These are phyloP conservation scores for Drosophila leonis DNA, from an alignment of 2,888 invertebrate genomes.

Conservation along the genomic window DNA sequence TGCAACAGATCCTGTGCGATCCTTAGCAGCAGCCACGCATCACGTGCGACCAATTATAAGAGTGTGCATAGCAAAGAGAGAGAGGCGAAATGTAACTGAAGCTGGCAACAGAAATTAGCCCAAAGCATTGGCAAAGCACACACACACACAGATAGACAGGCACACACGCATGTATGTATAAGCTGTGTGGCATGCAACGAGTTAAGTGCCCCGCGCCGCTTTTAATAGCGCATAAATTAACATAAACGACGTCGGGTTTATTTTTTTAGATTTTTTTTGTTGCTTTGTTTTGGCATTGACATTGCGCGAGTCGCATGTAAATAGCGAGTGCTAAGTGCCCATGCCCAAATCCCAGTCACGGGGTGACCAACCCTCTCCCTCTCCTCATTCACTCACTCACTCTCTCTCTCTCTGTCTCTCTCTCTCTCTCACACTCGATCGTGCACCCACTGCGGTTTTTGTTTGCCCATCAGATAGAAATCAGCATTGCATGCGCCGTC, in stretches of 20 bases:
- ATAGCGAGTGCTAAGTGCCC: constrained; percentile 63
- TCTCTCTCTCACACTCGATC: not conserved
- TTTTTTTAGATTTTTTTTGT: constrained; percentile 6
- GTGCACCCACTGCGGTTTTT: constrained; percentile 76
- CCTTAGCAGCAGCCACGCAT: constrained; percentile 42
- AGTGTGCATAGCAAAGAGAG: not conserved
- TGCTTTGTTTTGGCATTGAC: constrained; percentile 77
- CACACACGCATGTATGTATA: not conserved
- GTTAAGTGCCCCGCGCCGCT: constrained; percentile 75
- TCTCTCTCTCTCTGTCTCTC: not conserved
- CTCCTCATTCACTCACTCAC: not conserved
- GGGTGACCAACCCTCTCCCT: constrained; percentile 29
- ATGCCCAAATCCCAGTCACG: constrained; percentile 30
- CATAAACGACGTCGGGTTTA: constrained; percentile 63
- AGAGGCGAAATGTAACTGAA: not conserved
- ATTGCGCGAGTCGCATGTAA: constrained; percentile 72
- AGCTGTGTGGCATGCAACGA: constrained; percentile 50
- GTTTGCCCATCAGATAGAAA: constrained; percentile 79
- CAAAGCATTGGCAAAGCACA: constrained; percentile 24
- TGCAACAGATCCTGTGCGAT: constrained; percentile 38
- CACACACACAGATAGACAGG: not conserved
- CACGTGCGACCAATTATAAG: constrained; percentile 73
- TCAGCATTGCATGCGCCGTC: constrained; percentile 53
- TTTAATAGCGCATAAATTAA: constrained; percentile 80
- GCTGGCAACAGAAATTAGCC: constrained; percentile 50